Conservation (phyloP, 2,113 vertebrate genomes). For the Gracilinanus agilis region DNA sequence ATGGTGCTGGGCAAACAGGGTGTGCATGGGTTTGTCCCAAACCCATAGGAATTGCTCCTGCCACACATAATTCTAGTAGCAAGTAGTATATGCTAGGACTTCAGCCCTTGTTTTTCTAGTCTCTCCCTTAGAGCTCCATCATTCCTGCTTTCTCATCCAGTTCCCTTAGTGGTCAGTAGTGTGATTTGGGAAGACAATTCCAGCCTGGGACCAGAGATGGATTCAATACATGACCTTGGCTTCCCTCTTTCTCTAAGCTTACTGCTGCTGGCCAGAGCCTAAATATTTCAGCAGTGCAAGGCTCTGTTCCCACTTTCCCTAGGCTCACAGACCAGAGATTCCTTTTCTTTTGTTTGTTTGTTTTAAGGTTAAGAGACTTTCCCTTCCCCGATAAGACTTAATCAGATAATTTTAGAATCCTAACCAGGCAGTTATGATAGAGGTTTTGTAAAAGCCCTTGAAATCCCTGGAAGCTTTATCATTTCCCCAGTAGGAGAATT, state of each 20-base stretch:
- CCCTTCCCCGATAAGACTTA: background rate
- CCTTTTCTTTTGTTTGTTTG: background rate
- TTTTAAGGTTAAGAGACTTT: background rate
- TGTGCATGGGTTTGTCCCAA: too few relatives aligned
- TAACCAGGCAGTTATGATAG: conserved; percentile 7
- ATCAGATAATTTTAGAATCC: conserved; percentile 12
- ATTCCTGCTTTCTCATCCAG: background rate
- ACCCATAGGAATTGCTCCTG: too few relatives aligned
- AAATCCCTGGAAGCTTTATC: background rate
- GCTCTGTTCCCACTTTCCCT: background rate
- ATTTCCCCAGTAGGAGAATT: background rate
- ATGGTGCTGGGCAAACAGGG: too few relatives aligned
- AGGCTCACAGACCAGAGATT: conserved; percentile 14
- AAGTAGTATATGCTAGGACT: background rate
- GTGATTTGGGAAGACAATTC: background rate
- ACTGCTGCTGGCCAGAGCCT: background rate
- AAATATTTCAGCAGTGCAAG: background rate
- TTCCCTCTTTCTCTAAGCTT: background rate
- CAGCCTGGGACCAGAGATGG: background rate
- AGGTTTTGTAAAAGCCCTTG: background rate
- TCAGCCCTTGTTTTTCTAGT: background rate
- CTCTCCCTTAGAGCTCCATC: background rate
- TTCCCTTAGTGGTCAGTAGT: background rate
- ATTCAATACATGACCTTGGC: background rate
- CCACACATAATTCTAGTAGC: background rate